These are phyloP conservation scores for Aphelenchoides fujianensis DNA, from an alignment of 1,140 invertebrate species.

Conservation along the genomic window DNA sequence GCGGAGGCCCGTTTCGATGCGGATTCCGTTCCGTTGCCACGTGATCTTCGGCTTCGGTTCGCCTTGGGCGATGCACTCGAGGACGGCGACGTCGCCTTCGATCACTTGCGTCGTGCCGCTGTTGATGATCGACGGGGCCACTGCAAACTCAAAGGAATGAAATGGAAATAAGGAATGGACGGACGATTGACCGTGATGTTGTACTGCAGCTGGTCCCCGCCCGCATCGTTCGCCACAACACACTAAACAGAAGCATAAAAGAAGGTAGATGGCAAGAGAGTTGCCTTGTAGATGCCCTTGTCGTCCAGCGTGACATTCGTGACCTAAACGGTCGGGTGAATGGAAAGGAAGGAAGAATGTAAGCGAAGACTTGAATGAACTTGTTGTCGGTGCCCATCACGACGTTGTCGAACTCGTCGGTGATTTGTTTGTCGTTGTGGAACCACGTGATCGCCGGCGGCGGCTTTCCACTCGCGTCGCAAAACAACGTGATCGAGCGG, in stretches of 20 bases:
- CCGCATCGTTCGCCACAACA: slow-evolving; percentile 49
- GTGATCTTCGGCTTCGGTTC: slow-evolving; percentile 51
- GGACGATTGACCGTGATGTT: slow-evolving; percentile 53
- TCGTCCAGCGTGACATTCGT: slow-evolving; percentile 53
- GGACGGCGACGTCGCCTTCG: slow-evolving; percentile 53
- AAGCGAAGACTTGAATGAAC: slow-evolving; percentile 36
- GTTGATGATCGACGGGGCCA: slow-evolving; percentile 52
- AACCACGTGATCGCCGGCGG: slow-evolving; percentile 45
- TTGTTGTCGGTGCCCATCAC: slow-evolving; percentile 37
- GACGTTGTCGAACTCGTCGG: slow-evolving; percentile 27
- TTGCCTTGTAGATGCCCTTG: slow-evolving; percentile 54
- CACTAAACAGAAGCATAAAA: too few relatives aligned
- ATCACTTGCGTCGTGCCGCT: slow-evolving; percentile 54
- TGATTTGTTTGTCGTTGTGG: slow-evolving; percentile 43
- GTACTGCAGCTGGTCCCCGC: slow-evolving; percentile 52
- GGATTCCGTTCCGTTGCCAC: slow-evolving; percentile 56
- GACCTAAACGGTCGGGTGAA: slow-evolving; percentile 37
- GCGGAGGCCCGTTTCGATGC: slow-evolving; percentile 53
- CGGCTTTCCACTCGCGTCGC: slow-evolving; percentile 58
- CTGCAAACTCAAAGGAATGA: slow-evolving; percentile 30
- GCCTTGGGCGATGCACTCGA: slow-evolving; percentile 51
- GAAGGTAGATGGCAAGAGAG: too few relatives aligned
- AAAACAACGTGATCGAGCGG: slow-evolving; percentile 46
- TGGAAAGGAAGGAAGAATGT: background rate
- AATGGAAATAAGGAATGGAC: slow-evolving; percentile 17